Conservation (phyloP, 2,797 vertebrate genomes). For the Triplophysa yarkandensis region DNA sequence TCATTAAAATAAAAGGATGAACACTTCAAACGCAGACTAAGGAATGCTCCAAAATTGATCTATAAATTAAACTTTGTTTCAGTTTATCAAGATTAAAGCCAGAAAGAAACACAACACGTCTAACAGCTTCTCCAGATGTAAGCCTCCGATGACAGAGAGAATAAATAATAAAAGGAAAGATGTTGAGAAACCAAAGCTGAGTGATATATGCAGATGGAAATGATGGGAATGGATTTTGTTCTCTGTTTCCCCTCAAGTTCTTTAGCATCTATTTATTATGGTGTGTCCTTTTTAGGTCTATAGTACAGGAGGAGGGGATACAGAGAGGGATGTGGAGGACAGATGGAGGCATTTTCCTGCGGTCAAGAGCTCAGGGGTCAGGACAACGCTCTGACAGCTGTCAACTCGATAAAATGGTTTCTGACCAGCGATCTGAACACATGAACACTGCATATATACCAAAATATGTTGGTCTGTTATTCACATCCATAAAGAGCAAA, state of each 20-base stretch:
- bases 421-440: constrained; percentile 19
- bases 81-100: neutral
- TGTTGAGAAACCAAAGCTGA: too few species aligned
- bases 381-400: constrained; percentile 35
- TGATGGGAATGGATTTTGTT: neutral
- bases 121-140: constrained; percentile 8
- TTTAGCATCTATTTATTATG: neutral
- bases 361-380: constrained; percentile 29
- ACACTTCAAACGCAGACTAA: constrained; percentile 23
- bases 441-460: constrained; percentile 28
- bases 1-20: constrained; percentile 23
- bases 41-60: constrained; percentile 17
- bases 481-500: constrained; percentile 24
- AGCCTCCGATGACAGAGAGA: constrained; percentile 5
- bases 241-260: neutral
- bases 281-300: neutral
- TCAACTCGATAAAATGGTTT: constrained; percentile 45
- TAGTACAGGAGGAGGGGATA: constrained; percentile 4
- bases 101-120: neutral
- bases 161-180: neutral
- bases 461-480: constrained; percentile 16
- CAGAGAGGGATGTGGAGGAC: neutral
- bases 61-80: neutral
- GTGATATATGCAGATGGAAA: too few species aligned
- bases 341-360: constrained; percentile 35